Conservation (phyloP, 2,797 vertebrate genomes). For the Darevskia nairensis region DNA sequence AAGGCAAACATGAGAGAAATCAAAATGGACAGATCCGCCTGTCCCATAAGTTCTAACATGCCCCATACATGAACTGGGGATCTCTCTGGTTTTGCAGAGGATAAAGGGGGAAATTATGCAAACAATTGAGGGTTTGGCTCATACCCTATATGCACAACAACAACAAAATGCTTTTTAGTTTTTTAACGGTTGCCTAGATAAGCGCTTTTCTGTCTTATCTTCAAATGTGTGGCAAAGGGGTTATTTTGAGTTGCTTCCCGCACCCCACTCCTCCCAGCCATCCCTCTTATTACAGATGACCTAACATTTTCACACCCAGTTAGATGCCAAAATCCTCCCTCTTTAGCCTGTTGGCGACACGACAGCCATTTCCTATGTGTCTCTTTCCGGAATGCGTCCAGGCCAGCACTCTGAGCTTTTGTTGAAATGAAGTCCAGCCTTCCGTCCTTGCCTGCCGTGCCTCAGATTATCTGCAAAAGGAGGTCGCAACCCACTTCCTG, state of each 20-base stretch:
- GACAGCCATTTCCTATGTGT: slow-evolving; percentile 84
- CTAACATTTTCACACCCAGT: slow-evolving; percentile 71
- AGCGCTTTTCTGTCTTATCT: slow-evolving; percentile 64
- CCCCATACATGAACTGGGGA: no score
- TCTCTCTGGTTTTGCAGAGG: background rate
- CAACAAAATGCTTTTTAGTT: slow-evolving; percentile 45
- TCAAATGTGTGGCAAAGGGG: slow-evolving; percentile 63
- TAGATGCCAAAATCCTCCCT: slow-evolving; percentile 72
- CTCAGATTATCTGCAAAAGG: slow-evolving; percentile 95
- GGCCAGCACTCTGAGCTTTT: slow-evolving; percentile 87
- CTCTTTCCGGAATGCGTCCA: slow-evolving; percentile 94
- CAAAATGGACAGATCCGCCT: no score
- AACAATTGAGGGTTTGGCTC: no score
- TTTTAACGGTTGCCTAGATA: slow-evolving; percentile 57
- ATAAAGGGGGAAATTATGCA: background rate
- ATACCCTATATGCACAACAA: background rate
- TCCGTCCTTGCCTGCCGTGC: slow-evolving; percentile 87
- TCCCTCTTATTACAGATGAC: slow-evolving; percentile 75
- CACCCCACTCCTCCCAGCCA: slow-evolving; percentile 46
- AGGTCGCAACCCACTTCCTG: slow-evolving; percentile 91
- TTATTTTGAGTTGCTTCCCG: background rate
- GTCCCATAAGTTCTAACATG: no score
- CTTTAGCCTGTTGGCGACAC: slow-evolving; percentile 74
- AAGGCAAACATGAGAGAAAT: no score
- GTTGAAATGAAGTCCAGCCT: slow-evolving; percentile 87